Evolutionary conservation across 2,888 invertebrate genomes (phyloP), one percentile per base, ranked within the genome.

Genomic region (Sylvicola cinctus): DNA sequence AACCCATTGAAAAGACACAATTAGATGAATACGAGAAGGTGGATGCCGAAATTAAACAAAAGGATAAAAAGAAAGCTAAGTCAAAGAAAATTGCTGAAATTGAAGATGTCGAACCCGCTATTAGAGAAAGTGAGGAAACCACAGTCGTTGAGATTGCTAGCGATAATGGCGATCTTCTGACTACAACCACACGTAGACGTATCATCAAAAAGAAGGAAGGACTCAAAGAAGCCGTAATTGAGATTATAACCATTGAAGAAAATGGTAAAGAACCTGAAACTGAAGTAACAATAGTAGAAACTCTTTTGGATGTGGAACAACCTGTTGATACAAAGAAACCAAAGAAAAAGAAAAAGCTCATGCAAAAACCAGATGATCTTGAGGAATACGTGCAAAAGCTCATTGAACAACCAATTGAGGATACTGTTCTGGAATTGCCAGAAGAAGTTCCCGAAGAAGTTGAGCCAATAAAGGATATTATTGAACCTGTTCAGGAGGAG

Each of bases 161-260:
- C 1, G 42, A 50, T 3, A 49, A 54, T 38, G 49, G 50, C 43
- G 33, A 30, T 15, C 36, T 36, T 12, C 15, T 35, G 2, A 38
- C 20, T 20, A 20, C 20, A 20, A 20, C 20, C 4, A 20, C 20
- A 6, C 20, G 20, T 20, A 59, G 49, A 34, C 52, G 51, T 0
- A 42, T 49, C 1, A 54, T 54, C 2, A 60, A 51, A 38, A 57
- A 51, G 38, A 46, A 45, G 31, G 48, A 46, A 26, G 56, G 50
- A 2, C 44, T 43, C 2, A 51, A 53, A 32, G 42, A 51, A 37
- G 51, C 54, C 43, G 41, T 54, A 1, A 59, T 57, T 0, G 58
- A 52, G 45, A 57, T 57, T n/a, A 49, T 48, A 2, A 58, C 57
- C 0, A 40, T 52, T 11, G 48, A 56, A 42, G 29, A 50, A 39